A percentile compares a stretch with the other conserved stretches of the same genome.
Evolutionary conservation across 2,113 vertebrate species (phyloP).

Genomic region (Origma solitaria): DNA sequence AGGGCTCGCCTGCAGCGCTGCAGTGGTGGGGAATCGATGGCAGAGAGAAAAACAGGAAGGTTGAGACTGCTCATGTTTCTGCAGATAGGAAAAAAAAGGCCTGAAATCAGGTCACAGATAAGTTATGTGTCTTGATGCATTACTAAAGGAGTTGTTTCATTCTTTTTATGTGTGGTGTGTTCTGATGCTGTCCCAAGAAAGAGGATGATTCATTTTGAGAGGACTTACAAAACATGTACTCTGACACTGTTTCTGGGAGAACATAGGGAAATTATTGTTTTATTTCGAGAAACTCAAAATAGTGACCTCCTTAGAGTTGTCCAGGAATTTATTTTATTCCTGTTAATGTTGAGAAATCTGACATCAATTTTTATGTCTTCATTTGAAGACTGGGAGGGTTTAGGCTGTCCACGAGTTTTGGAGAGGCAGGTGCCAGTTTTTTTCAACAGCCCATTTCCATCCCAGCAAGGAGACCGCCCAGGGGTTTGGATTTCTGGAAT

Average conservation of each 20-base stretch:
- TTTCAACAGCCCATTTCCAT: neutral
- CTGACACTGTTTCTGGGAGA: neutral
- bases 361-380: neutral
- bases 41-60: neutral
- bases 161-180: neutral
- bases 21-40: neutral
- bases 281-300: neutral
- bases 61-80: neutral
- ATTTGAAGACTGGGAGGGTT: neutral
- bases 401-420: neutral
- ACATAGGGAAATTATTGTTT: neutral
- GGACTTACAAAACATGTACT: conserved; percentile 34
- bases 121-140: neutral
- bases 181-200: conserved; percentile 11
- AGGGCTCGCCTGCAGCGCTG: neutral
- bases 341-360: neutral
- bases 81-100: neutral
- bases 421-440: neutral
- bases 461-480: neutral
- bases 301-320: neutral
- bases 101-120: conserved; percentile 2
- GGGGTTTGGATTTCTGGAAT: neutral
- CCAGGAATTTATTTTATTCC: neutral
- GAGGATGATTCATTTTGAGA: conserved; percentile 18
- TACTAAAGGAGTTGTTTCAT: neutral